These are phyloP conservation scores for Diadema setosum DNA, from an alignment of 35 echinoderm and acorn worm genomes.

Conservation along the genomic window DNA sequence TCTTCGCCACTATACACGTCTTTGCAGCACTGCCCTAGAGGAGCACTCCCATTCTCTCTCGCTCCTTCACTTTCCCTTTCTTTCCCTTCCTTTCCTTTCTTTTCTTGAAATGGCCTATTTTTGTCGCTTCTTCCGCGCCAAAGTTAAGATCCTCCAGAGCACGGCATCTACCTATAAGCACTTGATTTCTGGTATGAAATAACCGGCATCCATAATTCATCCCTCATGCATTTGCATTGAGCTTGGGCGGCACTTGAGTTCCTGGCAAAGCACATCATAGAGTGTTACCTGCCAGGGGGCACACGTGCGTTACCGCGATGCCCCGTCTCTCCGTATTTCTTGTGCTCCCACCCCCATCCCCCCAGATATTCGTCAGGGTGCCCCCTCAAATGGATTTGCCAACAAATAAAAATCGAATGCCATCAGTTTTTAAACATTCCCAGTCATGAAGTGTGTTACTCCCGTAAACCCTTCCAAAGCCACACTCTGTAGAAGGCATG, in stretches of 20 bases:
- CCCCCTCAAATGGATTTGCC: constrained; percentile 20
- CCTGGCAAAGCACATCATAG: background rate
- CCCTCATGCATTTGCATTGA: background rate
- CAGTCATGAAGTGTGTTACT: background rate
- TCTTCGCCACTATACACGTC: no score
- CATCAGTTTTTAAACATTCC: constrained; percentile 7
- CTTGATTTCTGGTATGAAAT: constrained; percentile 20
- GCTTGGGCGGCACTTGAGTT: background rate
- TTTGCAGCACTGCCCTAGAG: no score
- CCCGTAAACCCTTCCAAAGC: background rate
- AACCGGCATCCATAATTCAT: constrained; percentile 25
- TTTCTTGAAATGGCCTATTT: no score
- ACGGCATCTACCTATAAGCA: background rate
- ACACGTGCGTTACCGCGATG: background rate
- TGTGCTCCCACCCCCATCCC: background rate
- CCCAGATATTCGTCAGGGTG: background rate
- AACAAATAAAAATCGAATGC: constrained; percentile 24
- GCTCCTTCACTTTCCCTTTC: no score
- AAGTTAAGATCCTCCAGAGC: background rate
- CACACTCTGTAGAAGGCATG: no score
- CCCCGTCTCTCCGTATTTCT: background rate
- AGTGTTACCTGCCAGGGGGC: background rate
- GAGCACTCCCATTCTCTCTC: no score
- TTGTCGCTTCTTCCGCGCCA: background rate
- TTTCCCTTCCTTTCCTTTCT: no score